These are phyloP conservation scores for Chloebia gouldiae DNA, from an alignment of 2,113 vertebrate genomes.

Conservation along the genomic window DNA sequence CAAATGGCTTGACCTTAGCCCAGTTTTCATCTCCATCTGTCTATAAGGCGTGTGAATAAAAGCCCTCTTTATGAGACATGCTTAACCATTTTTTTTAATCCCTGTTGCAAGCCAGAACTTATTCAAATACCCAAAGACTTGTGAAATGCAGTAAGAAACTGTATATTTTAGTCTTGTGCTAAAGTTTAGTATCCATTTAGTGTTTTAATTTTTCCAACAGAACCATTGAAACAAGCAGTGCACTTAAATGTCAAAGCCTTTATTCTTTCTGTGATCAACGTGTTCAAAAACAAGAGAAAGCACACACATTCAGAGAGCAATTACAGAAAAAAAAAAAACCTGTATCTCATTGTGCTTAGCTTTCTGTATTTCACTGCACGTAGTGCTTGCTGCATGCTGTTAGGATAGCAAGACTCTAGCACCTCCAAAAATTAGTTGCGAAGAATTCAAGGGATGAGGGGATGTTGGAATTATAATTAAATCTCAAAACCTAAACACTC, in stretches of 20 bases:
- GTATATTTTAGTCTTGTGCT: not conserved
- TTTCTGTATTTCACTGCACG: not conserved
- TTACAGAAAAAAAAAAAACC: not conserved
- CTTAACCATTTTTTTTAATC: constrained; percentile 47
- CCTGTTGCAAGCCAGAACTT: constrained; percentile 46
- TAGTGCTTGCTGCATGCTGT: not conserved
- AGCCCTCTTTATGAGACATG: constrained; percentile 42
- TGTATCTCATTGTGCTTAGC: not conserved
- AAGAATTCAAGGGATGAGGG: not conserved
- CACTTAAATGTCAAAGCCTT: not conserved
- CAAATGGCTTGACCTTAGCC: constrained; percentile 79
- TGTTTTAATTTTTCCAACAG: constrained; percentile 27
- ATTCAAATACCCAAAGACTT: constrained; percentile 37
- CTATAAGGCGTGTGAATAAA: constrained; percentile 65
- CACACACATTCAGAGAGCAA: not conserved
- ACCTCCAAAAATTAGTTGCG: not conserved
- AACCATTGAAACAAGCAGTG: not conserved
- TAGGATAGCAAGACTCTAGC: not conserved
- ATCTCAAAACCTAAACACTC: constrained; percentile 42
- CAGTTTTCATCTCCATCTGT: constrained; percentile 78
- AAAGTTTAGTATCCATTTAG: not conserved
- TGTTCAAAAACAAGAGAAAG: not conserved
- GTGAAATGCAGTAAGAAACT: not conserved
- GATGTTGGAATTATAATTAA: constrained; percentile 32
- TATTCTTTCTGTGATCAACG: not conserved